These are phyloP conservation scores for Marcusenius ussheri DNA, from an alignment of 2,113 vertebrate species.

Conservation along the genomic window DNA sequence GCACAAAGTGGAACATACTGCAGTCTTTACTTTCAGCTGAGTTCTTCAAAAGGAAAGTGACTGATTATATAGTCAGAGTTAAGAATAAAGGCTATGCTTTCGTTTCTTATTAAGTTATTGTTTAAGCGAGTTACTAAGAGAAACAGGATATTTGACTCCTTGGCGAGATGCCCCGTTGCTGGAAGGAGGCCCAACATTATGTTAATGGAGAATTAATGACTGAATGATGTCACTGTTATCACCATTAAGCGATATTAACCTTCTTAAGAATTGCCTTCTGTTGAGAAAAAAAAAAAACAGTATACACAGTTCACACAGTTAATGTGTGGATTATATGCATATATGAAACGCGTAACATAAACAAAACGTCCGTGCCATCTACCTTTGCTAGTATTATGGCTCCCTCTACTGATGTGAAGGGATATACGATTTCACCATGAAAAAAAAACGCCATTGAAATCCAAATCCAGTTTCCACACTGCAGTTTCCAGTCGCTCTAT, in stretches of 20 bases:
- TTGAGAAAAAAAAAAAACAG: neutral
- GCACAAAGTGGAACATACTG: neutral
- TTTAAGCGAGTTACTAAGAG: neutral
- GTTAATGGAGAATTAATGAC: neutral
- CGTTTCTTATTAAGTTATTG: neutral
- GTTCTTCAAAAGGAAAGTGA: neutral
- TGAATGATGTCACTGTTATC: neutral
- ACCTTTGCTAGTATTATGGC: neutral
- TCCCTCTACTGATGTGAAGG: neutral
- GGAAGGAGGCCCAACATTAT: neutral
- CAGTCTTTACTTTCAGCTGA: neutral
- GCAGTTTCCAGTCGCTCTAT: neutral
- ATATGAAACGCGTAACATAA: neutral
- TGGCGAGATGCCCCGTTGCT: neutral
- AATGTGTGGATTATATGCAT: neutral
- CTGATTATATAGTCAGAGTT: neutral
- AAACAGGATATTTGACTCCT: neutral
- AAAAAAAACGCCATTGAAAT: neutral
- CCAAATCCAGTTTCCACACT: neutral
- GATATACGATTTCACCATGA: neutral
- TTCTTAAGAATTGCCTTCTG: neutral
- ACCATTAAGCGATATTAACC: neutral
- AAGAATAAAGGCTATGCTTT: neutral
- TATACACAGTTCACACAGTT: neutral
- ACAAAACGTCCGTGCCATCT: neutral